phyloP scores from a whole-genome alignment of 1,140 invertebrate species.

The Zeugodacus cucurbitae region DNA sequence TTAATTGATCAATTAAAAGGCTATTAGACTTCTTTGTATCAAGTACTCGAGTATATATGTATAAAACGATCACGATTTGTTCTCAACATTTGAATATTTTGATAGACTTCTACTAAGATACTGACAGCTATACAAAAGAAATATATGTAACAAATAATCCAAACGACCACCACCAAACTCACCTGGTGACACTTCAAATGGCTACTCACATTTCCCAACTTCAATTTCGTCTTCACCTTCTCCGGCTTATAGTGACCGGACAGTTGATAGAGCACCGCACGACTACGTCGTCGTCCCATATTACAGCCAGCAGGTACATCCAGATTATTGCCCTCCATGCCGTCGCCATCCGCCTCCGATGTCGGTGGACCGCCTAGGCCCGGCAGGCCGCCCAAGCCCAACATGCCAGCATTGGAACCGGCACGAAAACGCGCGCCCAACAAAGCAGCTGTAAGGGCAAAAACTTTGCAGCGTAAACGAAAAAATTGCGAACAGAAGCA shows the following conservation, averaged over 20 bases:
- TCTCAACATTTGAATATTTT: too few relatives aligned
- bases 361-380: conserved; percentile 73
- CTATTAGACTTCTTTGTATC: too few relatives aligned
- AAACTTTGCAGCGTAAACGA: conserved; percentile 62
- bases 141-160: too few relatives aligned
- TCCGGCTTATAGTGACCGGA: conserved; percentile 95
- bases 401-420: conserved; percentile 76
- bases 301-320: conserved; percentile 90
- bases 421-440: conserved; percentile 69
- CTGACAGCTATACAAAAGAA: too few relatives aligned
- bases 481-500: conserved; percentile 39
- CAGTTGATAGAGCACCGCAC: conserved; percentile 95
- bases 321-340: conserved; percentile 75
- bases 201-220: conserved; percentile 92
- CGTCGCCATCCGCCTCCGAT: conserved; percentile 73
- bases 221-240: conserved; percentile 92
- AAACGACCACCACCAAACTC: too few relatives aligned
- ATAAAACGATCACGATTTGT: too few relatives aligned
- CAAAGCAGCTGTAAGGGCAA: conserved; percentile 66
- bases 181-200: too few relatives aligned
- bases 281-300: conserved; percentile 85
- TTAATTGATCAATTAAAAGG: too few relatives aligned
- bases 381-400: conserved; percentile 75
- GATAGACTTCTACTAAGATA: too few relatives aligned
- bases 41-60: too few relatives aligned